Conservation (phyloP, 2,113 vertebrate genomes). For the Lepidothrix coronata region DNA sequence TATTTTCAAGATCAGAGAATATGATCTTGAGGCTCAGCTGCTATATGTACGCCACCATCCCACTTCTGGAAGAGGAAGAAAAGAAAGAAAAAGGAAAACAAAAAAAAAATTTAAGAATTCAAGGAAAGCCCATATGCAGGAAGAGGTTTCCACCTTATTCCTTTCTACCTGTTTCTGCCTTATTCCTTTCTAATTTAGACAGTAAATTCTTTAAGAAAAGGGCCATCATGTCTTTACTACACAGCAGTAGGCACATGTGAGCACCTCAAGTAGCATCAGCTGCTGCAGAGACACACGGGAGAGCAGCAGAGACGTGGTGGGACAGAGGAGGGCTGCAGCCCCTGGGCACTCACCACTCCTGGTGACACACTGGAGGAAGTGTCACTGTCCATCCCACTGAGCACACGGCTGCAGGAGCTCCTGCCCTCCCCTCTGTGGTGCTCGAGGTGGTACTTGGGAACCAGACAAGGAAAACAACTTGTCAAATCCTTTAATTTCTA, state of each 20-base stretch:
- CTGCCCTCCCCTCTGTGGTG: not conserved
- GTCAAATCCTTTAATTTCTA: constrained; percentile 65
- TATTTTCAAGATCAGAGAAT: not conserved
- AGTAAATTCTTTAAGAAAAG: not conserved
- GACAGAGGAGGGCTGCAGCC: not conserved
- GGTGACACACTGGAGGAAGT: fast-evolving
- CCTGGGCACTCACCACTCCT: fast-evolving
- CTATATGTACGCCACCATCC: not conserved
- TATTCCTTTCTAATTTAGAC: not conserved
- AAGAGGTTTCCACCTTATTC: not conserved
- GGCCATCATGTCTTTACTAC: not conserved
- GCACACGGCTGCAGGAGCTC: not conserved
- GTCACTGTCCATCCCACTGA: fast-evolving
- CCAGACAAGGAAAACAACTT: constrained; percentile 15
- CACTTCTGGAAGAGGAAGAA: not conserved
- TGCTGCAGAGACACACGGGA: fast-evolving
- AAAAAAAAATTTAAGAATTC: not conserved
- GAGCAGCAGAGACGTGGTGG: not conserved
- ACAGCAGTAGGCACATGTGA: not conserved
- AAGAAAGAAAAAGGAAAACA: not conserved
- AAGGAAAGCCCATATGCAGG: not conserved
- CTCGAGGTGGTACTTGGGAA: not conserved
- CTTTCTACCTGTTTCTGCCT: not conserved
- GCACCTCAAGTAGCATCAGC: not conserved
- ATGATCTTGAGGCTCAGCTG: not conserved